A percentile compares a stretch with the other conserved stretches of the same genome.
These are phyloP conservation scores for Nesidiocoris tenuis DNA, from an alignment of 2,888 invertebrate species.

Conservation along the genomic window DNA sequence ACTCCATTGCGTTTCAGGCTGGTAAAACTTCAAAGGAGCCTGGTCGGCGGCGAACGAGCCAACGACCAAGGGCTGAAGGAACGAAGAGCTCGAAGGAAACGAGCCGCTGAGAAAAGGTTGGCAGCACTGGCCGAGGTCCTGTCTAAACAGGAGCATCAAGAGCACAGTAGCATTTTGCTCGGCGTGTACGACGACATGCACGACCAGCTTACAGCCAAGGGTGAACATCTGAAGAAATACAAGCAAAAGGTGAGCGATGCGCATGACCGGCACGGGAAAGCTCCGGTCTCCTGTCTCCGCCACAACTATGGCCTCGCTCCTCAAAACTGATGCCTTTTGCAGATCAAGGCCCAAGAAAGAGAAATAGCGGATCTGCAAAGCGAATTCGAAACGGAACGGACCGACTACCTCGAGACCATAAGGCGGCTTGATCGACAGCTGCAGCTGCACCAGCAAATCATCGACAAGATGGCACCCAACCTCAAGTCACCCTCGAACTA, in stretches of 20 bases:
- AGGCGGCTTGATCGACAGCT: slow-evolving; percentile 69
- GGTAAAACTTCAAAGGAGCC: slow-evolving; percentile 67
- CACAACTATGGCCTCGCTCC: too few species aligned
- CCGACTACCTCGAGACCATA: slow-evolving; percentile 81
- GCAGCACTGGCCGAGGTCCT: slow-evolving; percentile 62
- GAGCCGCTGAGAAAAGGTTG: slow-evolving; percentile 66
- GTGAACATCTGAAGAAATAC: slow-evolving; percentile 65
- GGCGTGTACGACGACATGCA: slow-evolving; percentile 76
- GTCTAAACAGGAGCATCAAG: slow-evolving; percentile 60
- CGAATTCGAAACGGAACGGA: slow-evolving; percentile 77
- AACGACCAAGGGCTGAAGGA: slow-evolving; percentile 71
- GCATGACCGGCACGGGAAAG: too few species aligned
- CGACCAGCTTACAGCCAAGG: slow-evolving; percentile 72
- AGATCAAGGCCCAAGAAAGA: slow-evolving; percentile 56
- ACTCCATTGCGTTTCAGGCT: slow-evolving; percentile 56
- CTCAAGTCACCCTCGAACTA: slow-evolving; percentile 74
- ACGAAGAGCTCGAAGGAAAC: slow-evolving; percentile 65
- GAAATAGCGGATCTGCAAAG: slow-evolving; percentile 76
- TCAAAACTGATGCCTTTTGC: too few species aligned
- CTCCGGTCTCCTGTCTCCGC: too few species aligned
- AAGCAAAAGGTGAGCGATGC: slow-evolving; percentile 60
- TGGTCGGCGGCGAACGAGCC: slow-evolving; percentile 78
- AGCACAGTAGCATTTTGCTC: slow-evolving; percentile 67
- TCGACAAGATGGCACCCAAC: slow-evolving; percentile 66
- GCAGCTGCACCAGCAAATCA: slow-evolving; percentile 66